Base-by-base conservation (phyloP, 2,113 vertebrate genomes). In the Cichladusa arquata region DNA sequence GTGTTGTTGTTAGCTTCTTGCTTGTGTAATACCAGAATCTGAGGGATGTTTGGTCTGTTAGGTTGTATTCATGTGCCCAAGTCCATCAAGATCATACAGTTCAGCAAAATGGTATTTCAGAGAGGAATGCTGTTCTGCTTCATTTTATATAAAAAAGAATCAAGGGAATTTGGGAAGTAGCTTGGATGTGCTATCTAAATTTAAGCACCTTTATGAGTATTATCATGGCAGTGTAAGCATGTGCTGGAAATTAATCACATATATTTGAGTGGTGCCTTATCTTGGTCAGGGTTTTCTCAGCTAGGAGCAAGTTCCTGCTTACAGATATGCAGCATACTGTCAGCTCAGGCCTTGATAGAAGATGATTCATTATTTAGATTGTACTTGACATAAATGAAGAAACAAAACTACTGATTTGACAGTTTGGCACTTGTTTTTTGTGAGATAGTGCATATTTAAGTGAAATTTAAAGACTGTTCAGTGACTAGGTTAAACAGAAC, bases 201-300 rank as follows among this genome's bases (percentile, higher is more conserved):
- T 38, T n/a, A 54, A 64, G 38, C 47, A 36, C 20, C 17, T 71
- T 12, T 17, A 0, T 54, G 48, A 36, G 24, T 66, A 31, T 47
- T 8, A 25, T 57, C 7, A 0, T 53, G 11, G 18, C 70, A 51
- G 16, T n/a, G 26, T 60, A 40, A 61, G n/a, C 56, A 51, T 0
- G 0, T 64, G 14, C 53, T 80, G 82, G n/a, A 88, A 48, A 22
- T 70, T 64, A 60, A 67, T 26, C 48, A 45, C 8, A 1, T 47
- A 2, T 47, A 34, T 88, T 56, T 76, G 24, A 17, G 4, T 53
- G 47, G 58, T 85, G 19, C 28, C 15, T 79, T 64, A 4, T 25
- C 31, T 64, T 71, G 57, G 7, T 40, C 12, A 36, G 12, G 10
- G 8, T 74, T 79, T 93, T 53, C 19, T 79, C n/a, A 44, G 12